Evolutionary conservation across 2,888 invertebrate genomes (phyloP).

Genomic region (Carterocephalus palaemon): DNA sequence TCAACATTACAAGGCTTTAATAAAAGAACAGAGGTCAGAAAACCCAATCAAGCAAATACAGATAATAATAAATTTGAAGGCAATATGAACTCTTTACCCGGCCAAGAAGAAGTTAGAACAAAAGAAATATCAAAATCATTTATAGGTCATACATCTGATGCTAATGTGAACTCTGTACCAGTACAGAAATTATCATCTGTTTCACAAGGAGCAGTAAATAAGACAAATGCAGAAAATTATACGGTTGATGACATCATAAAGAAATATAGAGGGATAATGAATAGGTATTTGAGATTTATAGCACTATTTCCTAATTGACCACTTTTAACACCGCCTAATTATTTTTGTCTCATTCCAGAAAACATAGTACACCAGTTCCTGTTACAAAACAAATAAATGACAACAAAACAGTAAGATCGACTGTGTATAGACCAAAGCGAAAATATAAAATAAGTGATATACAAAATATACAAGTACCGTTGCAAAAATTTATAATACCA

Average conservation of each 20-base stretch:
- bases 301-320: neutral
- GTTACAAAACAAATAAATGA: slow-evolving; percentile 15
- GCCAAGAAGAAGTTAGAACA: no score
- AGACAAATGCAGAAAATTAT: slow-evolving; percentile 24
- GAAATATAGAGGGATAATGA: slow-evolving; percentile 50
- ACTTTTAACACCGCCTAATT: neutral
- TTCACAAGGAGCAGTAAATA: no score
- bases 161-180: no score
- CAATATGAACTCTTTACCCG: no score
- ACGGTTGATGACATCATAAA: slow-evolving; percentile 45
- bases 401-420: neutral
- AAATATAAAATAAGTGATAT: slow-evolving; percentile 61
- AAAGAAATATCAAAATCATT: no score
- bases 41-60: slow-evolving; percentile 1
- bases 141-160: no score
- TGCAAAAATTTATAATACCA: slow-evolving; percentile 38
- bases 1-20: neutral
- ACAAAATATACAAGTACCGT: slow-evolving; percentile 39
- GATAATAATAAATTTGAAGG: slow-evolving; percentile 35
- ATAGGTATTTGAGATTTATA: slow-evolving; percentile 37
- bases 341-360: slow-evolving; percentile 5
- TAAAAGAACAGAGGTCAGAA: slow-evolving; percentile 2
- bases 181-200: no score
- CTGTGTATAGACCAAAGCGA: slow-evolving; percentile 39
- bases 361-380: slow-evolving; percentile 19